Evolutionary conservation across 2,888 invertebrate genomes (phyloP).

Genomic region (Pyralis farinalis): DNA sequence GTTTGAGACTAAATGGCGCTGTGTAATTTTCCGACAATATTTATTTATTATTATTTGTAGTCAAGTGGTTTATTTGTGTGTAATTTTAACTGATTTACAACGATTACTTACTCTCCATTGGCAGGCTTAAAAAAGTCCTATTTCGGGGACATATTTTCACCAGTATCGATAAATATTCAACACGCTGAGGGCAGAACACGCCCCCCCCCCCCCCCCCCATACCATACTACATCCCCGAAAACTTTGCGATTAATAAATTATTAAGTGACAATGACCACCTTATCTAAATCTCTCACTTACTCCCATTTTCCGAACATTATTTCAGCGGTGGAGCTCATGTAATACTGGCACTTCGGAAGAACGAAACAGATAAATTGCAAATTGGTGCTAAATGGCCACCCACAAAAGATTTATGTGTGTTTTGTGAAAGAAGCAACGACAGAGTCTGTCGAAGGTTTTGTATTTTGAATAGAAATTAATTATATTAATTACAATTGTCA

Average conservation of each 20-base stretch:
- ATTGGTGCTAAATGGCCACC: slow-evolving; percentile 11
- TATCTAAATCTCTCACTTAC: not conserved
- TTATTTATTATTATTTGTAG: no score
- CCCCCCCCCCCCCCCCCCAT: not conserved
- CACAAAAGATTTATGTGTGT: slow-evolving; percentile 8
- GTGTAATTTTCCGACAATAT: no score
- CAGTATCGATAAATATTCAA: not conserved
- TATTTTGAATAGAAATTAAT: not conserved
- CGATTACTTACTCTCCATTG: no score
- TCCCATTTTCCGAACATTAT: not conserved
- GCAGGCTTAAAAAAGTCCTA: no score
- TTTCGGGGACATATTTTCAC: no score
- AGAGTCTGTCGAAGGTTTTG: slow-evolving; percentile 8
- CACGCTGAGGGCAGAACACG: not conserved
- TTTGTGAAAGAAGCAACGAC: slow-evolving; percentile 6
- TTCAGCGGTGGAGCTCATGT: not conserved
- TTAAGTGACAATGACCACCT: slow-evolving; percentile 8
- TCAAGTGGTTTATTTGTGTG: no score
- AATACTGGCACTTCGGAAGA: slow-evolving; percentile 4
- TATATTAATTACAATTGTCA: not conserved
- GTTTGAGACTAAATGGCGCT: no score
- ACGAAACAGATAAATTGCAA: slow-evolving; percentile 13
- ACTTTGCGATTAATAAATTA: slow-evolving; percentile 11
- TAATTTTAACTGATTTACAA: no score
- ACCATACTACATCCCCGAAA: not conserved